phyloP scores from a whole-genome alignment of 2,797 vertebrate genomes.

The Atherinosoma microstoma region DNA sequence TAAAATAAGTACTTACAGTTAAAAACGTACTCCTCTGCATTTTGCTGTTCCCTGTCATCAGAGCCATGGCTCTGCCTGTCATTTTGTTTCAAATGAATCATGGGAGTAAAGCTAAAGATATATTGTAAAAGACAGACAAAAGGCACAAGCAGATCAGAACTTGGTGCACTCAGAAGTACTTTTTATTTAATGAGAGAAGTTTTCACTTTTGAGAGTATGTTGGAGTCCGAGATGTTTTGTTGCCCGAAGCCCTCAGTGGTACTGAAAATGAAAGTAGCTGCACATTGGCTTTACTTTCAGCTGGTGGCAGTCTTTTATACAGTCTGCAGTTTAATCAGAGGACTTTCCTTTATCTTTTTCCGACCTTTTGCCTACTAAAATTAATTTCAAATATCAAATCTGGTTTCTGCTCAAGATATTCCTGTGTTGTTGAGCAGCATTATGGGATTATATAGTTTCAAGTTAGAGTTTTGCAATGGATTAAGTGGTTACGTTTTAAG shows the following conservation, averaged over 20 bases:
- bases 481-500: constrained; percentile 32
- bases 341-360: constrained; percentile 1
- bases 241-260: background rate
- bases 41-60: too few species aligned
- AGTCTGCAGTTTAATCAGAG: background rate
- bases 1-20: too few species aligned
- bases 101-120: too few species aligned
- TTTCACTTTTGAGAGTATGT: background rate
- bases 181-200: too few species aligned
- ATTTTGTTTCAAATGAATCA: too few species aligned
- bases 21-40: too few species aligned
- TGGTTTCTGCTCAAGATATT: constrained; percentile 32
- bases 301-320: background rate
- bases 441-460: constrained; percentile 41
- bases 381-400: constrained; percentile 19
- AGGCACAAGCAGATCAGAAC: too few species aligned
- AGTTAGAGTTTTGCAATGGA: constrained; percentile 39
- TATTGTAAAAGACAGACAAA: too few species aligned
- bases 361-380: constrained; percentile 28
- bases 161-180: too few species aligned
- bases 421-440: constrained; percentile 15
- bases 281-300: background rate
- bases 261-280: background rate
- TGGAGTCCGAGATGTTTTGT: background rate
- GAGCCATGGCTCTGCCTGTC: too few species aligned